Evolutionary conservation across 1,140 invertebrate species (phyloP), one percentile per base, ranked within the genome.

Genomic region (Venturia canescens): DNA sequence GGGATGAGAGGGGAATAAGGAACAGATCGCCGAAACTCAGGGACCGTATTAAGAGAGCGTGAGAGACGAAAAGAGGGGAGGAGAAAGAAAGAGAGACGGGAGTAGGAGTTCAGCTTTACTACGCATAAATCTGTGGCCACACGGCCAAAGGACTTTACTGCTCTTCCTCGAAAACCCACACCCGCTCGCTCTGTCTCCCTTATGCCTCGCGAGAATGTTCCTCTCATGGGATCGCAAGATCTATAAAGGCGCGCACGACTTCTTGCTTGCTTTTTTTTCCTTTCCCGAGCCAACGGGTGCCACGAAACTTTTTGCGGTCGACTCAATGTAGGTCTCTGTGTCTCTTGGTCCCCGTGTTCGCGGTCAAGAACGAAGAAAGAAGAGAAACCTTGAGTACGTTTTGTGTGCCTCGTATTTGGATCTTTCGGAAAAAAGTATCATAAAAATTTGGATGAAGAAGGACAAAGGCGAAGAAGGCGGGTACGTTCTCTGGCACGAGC

Each of bases 61-160:
- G 16, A 26, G 66, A 18, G 53, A 75, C 21, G n/a, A 15, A 27
- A 23, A 21, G 27, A 76, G 34, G 78, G 34, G 78, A 82, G 21
- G 31, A 60, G 23, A 21, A n/a, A 70, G 5, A 48, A 50, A 27
- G 53, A 53, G 53, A 67, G 63, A 66, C 3, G 29, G 15, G n/a
- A 34, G 74, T 7, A 72, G 16, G 27, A 63, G 60, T 85, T 87
- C 82, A 83, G 79, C 84, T 88, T 89, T 88, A 88, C 88, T 89
- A 88, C 87, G 88, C 88, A 91, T 90, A 91, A 91, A 91, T 91
- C 88, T 90, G 90, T 81, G 88, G 88, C 87, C 82, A 83, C 60
- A 83, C 81, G 84, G 85, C 84, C 80, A 57, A n/a, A 80, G 72
- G 80, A 79, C 80, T 90, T 90, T 89, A 91, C 81, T 86, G 78